These are phyloP conservation scores for Gonatopus flavifemur DNA, from an alignment of 1,140 invertebrate species.

Conservation along the genomic window DNA sequence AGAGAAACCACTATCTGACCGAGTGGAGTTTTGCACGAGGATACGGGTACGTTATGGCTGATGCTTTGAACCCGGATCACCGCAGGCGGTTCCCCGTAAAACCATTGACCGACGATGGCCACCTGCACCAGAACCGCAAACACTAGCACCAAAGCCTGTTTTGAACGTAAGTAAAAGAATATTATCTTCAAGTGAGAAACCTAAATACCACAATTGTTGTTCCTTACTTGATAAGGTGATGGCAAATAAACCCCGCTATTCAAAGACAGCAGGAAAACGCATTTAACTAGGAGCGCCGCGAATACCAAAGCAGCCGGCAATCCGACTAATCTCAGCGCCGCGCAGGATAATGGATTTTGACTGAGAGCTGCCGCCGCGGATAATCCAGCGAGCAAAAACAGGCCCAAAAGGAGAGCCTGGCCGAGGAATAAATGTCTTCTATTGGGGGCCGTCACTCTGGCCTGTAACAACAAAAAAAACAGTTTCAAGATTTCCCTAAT, in stretches of 20 bases:
- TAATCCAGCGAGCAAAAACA: conserved; percentile 80
- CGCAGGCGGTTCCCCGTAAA: conserved; percentile 70
- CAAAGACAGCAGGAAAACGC: conserved; percentile 88
- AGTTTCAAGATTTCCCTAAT: background rate
- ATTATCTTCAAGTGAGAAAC: background rate
- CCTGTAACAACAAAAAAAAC: conserved; percentile 40
- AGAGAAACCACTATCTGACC: conserved; percentile 52
- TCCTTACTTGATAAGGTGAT: conserved; percentile 76
- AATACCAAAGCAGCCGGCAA: conserved; percentile 88
- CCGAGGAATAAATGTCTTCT: conserved; percentile 87
- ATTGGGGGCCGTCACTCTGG: conserved; percentile 78
- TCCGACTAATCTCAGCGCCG: conserved; percentile 81
- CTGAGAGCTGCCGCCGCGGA: conserved; percentile 78
- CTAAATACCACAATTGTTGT: conserved; percentile 11
- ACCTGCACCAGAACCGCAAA: conserved; percentile 89
- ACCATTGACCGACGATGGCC: conserved; percentile 85
- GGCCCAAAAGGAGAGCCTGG: conserved; percentile 84
- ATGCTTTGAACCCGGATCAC: conserved; percentile 59
- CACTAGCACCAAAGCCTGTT: conserved; percentile 78
- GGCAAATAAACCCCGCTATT: conserved; percentile 91
- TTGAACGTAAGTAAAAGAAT: conserved; percentile 18
- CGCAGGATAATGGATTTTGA: conserved; percentile 80
- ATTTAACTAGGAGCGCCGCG: conserved; percentile 89
- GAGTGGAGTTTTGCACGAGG: conserved; percentile 49
- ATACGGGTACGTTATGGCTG: conserved; percentile 29